Evolutionary conservation across 2,113 vertebrate species (phyloP).

Genomic region (Sinocyclocheilus anophthalmus): DNA sequence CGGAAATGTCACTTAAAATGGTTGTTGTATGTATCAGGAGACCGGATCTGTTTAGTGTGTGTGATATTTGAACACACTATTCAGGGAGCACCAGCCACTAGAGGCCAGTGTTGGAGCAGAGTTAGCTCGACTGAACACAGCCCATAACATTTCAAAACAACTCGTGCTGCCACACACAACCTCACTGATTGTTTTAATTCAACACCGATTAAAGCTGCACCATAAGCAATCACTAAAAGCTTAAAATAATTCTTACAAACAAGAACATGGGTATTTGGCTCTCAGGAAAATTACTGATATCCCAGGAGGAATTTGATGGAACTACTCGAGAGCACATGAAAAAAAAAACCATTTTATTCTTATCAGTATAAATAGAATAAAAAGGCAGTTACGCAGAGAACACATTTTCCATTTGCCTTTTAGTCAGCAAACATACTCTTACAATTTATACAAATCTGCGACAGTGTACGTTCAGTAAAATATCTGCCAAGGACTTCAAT

Average conservation of each 20-base stretch:
- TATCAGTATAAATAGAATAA: slow-evolving; percentile 33
- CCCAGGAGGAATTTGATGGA: slow-evolving; percentile 13
- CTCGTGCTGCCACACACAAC: background rate
- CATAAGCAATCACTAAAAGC: background rate
- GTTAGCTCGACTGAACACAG: slow-evolving; percentile 55
- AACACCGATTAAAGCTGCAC: background rate
- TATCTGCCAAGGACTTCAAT: slow-evolving; percentile 31
- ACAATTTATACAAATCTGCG: slow-evolving; percentile 36
- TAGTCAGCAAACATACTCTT: slow-evolving; percentile 34
- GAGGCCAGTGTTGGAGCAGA: slow-evolving; percentile 94
- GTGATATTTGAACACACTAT: slow-evolving; percentile 50
- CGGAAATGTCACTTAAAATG: background rate
- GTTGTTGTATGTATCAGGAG: slow-evolving; percentile 56
- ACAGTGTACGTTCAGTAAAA: slow-evolving; percentile 27
- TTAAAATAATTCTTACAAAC: background rate
- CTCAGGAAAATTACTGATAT: background rate
- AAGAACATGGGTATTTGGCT: background rate
- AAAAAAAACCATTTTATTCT: slow-evolving; percentile 7
- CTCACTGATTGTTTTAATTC: slow-evolving; percentile 8
- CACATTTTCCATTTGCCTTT: slow-evolving; percentile 17
- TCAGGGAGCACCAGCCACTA: slow-evolving; percentile 76
- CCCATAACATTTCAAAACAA: slow-evolving; percentile 5
- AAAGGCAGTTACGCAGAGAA: background rate
- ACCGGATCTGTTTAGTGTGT: slow-evolving; percentile 65
- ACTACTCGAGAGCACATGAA: background rate